Base-by-base conservation (phyloP, 2,113 vertebrate genomes). In the Edolisoma coerulescens region DNA sequence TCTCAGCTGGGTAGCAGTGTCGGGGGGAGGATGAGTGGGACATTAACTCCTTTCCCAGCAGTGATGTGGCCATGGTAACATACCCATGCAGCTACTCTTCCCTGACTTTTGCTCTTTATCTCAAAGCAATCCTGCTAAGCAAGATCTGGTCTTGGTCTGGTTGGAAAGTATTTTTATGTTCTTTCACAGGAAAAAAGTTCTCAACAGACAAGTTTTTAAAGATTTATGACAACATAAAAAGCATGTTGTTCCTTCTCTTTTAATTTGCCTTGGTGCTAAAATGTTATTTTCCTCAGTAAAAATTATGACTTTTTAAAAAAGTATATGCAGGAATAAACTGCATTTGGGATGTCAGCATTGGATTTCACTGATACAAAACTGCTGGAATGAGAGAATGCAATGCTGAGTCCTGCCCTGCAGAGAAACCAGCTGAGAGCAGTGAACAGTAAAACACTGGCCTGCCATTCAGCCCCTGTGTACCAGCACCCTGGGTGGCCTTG, bases 211-310 rank as follows among this genome's bases (percentile, higher is more conserved):
- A 81, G 21, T 54, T 44, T 84, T 39, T 18, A 50, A 63, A 74
- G 45, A 86, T 88, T 88, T 54, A 81, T 49, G 28, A 75, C 47
- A 71, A 78, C 35, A 68, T 28, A 32, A 84, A 81, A 89, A 35
- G 3, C 23, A 75, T 78, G 83, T 92, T 71, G 19, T n/a, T 84
- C 87, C 41, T 73, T 83, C 16, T 63, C 50, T 93, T 93, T 63
- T 61, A 82, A 89, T 73, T 60, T 91, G 61, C 7, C 53, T 91
- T 32, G 7, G n/a, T 82, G 57, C 30, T 91, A 92, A 92, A 89
- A 82, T 79, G 44, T 64, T 95, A 45, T 85, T 94, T 92, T 89
- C 35, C 28, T 76, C 65, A 42, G 78, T 91, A 84, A 89, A 92
- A 89, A 56, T 37, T 21, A 89, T 0, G 5, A 81, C 47, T 63